Conservation (phyloP, 2,888 invertebrate genomes). For the Eupithecia exiguata region DNA sequence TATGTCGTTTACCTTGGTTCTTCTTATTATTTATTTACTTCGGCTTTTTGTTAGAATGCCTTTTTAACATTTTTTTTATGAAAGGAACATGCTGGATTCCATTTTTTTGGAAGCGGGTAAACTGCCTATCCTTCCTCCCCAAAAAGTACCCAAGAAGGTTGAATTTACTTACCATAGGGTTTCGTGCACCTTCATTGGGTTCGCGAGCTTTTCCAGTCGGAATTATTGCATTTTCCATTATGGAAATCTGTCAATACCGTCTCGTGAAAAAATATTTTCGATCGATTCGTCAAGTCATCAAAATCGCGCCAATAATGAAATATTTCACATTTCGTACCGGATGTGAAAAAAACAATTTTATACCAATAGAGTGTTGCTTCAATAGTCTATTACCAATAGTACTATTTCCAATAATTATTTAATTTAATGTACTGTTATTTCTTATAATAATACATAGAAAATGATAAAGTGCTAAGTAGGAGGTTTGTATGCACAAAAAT, state of each 20-base stretch:
- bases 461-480: neutral
- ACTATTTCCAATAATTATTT: neutral
- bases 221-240: constrained; percentile 62
- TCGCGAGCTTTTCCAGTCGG: constrained; percentile 65
- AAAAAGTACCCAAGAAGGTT: neutral
- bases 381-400: neutral
- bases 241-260: constrained; percentile 21
- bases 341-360: neutral
- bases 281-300: constrained; percentile 2
- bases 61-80: neutral
- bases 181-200: constrained; percentile 68
- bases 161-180: constrained; percentile 53
- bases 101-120: neutral
- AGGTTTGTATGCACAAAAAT: neutral
- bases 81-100: neutral
- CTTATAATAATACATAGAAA: neutral
- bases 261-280: constrained; percentile 8
- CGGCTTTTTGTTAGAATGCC: neutral
- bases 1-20: no score
- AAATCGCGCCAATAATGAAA: constrained; percentile 26
- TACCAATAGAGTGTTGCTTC: constrained; percentile 6
- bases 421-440: neutral
- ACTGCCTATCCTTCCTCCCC: neutral
- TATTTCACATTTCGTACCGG: constrained; percentile 4
- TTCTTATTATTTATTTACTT: neutral